Conservation (phyloP, 2,797 vertebrate genomes). For the Lacerta bilineata region DNA sequence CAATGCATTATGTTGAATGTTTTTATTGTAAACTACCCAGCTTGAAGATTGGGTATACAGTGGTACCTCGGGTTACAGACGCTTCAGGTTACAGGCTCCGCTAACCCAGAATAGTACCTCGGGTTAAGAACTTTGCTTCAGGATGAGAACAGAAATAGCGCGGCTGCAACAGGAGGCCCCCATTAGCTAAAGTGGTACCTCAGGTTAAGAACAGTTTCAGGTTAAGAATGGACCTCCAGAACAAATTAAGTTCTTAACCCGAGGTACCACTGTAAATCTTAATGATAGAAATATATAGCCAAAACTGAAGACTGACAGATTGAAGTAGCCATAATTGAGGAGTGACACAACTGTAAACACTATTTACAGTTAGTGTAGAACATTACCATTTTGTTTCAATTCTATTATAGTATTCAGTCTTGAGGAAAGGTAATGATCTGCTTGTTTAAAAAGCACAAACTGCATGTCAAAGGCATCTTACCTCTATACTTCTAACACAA, state of each 20-base stretch:
- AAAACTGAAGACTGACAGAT: background rate
- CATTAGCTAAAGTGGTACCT: no score
- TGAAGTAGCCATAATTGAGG: background rate
- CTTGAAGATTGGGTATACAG: background rate
- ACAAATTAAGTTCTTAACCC: no score
- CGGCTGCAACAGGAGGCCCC: no score
- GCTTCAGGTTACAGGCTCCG: no score
- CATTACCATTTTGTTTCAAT: constrained; percentile 33
- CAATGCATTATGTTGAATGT: background rate
- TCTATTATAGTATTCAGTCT: constrained; percentile 60
- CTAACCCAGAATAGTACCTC: no score
- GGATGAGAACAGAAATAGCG: no score
- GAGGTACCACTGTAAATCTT: background rate
- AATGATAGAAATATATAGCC: background rate
- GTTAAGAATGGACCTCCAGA: no score
- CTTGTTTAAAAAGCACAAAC: constrained; percentile 65
- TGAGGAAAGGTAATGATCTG: constrained; percentile 68
- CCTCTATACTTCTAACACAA: constrained; percentile 72
- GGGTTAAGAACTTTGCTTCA: no score
- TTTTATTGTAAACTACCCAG: background rate
- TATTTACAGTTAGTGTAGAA: constrained; percentile 51
- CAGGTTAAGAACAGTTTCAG: no score
- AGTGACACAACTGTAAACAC: background rate
- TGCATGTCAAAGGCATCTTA: constrained; percentile 64
- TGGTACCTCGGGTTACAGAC: no score